phyloP scores from a whole-genome alignment of 1,140 invertebrate genomes.

The Lasioglossum albipes region DNA sequence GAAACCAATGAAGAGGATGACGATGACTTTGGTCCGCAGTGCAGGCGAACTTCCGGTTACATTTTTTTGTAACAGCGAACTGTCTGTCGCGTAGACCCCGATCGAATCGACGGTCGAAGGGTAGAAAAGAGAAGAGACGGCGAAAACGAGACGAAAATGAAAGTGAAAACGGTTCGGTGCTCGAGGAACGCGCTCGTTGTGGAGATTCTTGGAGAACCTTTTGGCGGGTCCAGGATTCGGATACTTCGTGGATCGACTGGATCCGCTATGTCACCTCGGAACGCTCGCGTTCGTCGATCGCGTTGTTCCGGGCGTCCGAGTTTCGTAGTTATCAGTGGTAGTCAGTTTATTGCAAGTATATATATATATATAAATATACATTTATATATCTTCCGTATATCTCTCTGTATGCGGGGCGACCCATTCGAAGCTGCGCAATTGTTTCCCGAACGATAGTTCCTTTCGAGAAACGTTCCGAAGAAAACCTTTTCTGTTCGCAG shows the following conservation, averaged over 20 bases:
- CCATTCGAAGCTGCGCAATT: too few species aligned
- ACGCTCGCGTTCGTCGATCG: conserved; percentile 44
- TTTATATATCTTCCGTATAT: conserved; percentile 3
- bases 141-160: background rate
- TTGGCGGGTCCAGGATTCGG: conserved; percentile 46
- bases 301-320: conserved; percentile 36
- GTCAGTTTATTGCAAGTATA: conserved; percentile 54
- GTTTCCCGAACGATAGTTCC: too few species aligned
- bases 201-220: conserved; percentile 7
- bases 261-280: conserved; percentile 27
- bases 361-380: background rate
- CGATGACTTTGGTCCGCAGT: too few species aligned
- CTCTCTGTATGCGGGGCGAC: too few species aligned
- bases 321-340: conserved; percentile 53
- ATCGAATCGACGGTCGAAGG: too few species aligned
- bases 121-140: background rate
- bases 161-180: conserved; percentile 30
- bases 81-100: too few species aligned
- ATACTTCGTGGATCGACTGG: conserved; percentile 48
- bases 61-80: too few species aligned
- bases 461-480: too few species aligned
- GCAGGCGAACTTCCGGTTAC: too few species aligned
- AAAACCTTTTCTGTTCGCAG: too few species aligned
- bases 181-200: conserved; percentile 42
- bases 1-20: too few species aligned